Conservation (phyloP, 2,797 vertebrate species). For the Prunella strophiata region DNA sequence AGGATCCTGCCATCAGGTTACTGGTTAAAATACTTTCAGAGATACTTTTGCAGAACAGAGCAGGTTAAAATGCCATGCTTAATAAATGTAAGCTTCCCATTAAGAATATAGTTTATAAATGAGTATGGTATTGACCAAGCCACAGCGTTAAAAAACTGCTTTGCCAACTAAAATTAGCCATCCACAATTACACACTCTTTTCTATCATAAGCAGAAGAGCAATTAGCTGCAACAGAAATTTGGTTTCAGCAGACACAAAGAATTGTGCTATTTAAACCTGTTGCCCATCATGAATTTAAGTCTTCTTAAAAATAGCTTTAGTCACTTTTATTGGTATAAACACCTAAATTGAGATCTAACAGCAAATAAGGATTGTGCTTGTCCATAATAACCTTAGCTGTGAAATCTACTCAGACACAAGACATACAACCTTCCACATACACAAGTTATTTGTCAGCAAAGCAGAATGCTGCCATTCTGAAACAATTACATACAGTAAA, state of each 20-base stretch:
- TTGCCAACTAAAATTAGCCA: conserved; percentile 54
- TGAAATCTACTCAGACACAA: conserved; percentile 65
- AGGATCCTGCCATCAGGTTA: not conserved
- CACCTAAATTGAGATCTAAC: conserved; percentile 67
- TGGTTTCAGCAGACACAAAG: conserved; percentile 56
- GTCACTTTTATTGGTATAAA: conserved; percentile 72
- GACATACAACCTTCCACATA: conserved; percentile 78
- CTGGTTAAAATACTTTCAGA: not conserved
- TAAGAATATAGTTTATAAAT: not conserved
- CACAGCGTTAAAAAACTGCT: conserved; percentile 59
- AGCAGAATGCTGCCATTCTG: conserved; percentile 71
- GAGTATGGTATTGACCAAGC: conserved; percentile 40
- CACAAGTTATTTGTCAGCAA: conserved; percentile 69
- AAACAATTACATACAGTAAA: conserved; percentile 73
- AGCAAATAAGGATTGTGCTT: conserved; percentile 68
- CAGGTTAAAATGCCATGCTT: not conserved
- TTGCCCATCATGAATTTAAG: conserved; percentile 66
- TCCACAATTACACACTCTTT: conserved; percentile 30
- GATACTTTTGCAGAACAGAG: not conserved
- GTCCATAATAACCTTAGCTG: conserved; percentile 67
- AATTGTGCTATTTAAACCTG: conserved; percentile 61
- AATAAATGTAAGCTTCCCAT: conserved; percentile 48
- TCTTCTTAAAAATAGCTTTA: conserved; percentile 69
- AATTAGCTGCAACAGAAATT: conserved; percentile 53
- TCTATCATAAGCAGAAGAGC: conserved; percentile 42